phyloP scores from a whole-genome alignment of 2,888 invertebrate species.

The Dicycla oo region DNA sequence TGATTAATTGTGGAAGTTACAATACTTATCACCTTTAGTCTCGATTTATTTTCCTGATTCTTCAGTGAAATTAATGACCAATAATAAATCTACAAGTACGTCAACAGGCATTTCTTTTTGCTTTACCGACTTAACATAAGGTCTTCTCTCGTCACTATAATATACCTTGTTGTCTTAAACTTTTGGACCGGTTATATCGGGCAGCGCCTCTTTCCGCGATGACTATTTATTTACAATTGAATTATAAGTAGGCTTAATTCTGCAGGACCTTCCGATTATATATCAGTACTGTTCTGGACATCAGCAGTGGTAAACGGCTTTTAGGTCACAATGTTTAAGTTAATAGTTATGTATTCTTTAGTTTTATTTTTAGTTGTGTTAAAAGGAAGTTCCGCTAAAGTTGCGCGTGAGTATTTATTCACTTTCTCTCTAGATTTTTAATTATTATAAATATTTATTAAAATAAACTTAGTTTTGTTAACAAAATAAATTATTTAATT shows the following conservation, averaged over 20 bases:
- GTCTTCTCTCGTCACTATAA: background rate
- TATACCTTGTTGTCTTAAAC: constrained; percentile 3
- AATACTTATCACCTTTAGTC: background rate
- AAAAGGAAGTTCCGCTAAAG: constrained; percentile 59
- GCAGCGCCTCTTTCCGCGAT: constrained; percentile 36
- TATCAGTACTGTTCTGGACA: constrained; percentile 65
- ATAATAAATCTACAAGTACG: background rate
- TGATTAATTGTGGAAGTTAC: background rate
- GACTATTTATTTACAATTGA: constrained; percentile 39
- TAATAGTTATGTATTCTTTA: constrained; percentile 47
- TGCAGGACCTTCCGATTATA: constrained; percentile 27
- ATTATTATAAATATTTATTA: background rate
- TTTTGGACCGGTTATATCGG: constrained; percentile 49
- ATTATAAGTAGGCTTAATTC: constrained; percentile 37
- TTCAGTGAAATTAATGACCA: background rate
- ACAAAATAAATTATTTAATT: too few species aligned
- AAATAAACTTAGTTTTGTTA: background rate
- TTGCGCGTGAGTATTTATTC: constrained; percentile 68
- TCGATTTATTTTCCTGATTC: background rate
- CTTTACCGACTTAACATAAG: background rate
- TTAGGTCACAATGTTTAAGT: constrained; percentile 60
- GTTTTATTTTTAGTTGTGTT: constrained; percentile 41
- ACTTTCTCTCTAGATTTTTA: background rate
- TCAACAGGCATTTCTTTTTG: background rate
- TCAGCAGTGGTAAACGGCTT: constrained; percentile 59